Base-by-base conservation (phyloP, 2,797 vertebrate species). In the Australoheros facetus region DNA sequence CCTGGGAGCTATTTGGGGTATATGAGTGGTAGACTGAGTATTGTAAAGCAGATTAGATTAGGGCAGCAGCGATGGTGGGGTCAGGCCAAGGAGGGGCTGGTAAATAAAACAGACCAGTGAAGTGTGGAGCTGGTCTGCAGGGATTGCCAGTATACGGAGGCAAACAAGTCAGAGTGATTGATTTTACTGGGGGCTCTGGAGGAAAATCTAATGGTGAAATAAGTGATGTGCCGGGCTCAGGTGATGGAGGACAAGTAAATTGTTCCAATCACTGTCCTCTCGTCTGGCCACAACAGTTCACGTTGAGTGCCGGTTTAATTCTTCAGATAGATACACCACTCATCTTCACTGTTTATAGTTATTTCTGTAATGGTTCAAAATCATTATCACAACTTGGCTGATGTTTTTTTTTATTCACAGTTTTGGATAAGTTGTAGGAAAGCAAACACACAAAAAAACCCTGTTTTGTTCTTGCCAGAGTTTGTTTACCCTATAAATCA, bases 1-100 rank as follows among this genome's bases (percentile, higher is more conserved):
- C 21, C 13, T 51, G 56, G 37, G 58, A 76, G 23, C 53, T 69
- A 69, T 51, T 69, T 51, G 42, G 42, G 17, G 64, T 23, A 28
- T 66, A 70, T 55, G 71, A 72, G 32, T 56, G 37, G 2, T 7
- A 28, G 56, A 19, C 8, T 58, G 58, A 71, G 45, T 70, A 54
- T 72, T 82, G 75, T 77, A 75, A 37, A 51, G 19, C 28, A 60
- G 80, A 59, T 85, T 78, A 58, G 66, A 87, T 81, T 32, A 75
- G 76, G 77, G 77, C 84, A 42, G 48, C 39, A 64, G 45, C 17
- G 57, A 48, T 73, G 16, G 79, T 56, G 7, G 59, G 73, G 73
- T 89, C 88, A 85, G 28, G 57, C 28, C 57, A 59, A 79, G 77
- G 75, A 78, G 58, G 39, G 26, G 42, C 64, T 39, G 69, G 30